Conservation (phyloP, 2,888 invertebrate species). For the Blera fallax region DNA sequence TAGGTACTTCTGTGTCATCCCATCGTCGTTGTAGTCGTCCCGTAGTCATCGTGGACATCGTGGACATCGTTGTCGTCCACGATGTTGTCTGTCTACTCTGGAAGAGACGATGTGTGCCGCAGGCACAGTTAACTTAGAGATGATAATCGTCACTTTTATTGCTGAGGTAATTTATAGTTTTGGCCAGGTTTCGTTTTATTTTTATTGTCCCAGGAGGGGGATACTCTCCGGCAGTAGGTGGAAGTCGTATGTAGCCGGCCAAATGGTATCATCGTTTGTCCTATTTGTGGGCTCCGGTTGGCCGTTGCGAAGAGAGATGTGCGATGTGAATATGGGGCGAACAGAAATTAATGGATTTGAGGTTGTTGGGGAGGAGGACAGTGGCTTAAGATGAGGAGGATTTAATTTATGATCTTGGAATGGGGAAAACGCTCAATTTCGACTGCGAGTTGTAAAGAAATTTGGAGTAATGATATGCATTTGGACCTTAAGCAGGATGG, state of each 20-base stretch:
- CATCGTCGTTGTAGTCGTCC: not conserved
- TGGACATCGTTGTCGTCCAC: too few species aligned
- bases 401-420: conserved; percentile 26
- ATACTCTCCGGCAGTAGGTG: conserved; percentile 18
- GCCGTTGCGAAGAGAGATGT: not conserved
- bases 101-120: conserved; percentile 22
- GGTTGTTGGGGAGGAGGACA: not conserved
- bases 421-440: conserved; percentile 20
- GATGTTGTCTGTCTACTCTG: not conserved
- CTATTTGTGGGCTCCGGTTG: conserved; percentile 38
- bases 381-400: not conserved
- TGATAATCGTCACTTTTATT: conserved; percentile 66
- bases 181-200: not conserved
- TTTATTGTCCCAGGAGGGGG: not conserved
- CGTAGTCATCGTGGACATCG: not conserved
- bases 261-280: conserved; percentile 51
- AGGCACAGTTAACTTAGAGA: conserved; percentile 57
- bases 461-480: conserved; percentile 1
- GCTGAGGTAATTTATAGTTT: conserved; percentile 55
- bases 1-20: conserved; percentile 18
- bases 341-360: conserved; percentile 25
- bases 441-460: not conserved
- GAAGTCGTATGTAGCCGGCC: not conserved
- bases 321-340: conserved; percentile 11
- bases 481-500: not conserved